Base-by-base conservation (phyloP, 2,797 vertebrate species). In the Sciaenops ocellatus region DNA sequence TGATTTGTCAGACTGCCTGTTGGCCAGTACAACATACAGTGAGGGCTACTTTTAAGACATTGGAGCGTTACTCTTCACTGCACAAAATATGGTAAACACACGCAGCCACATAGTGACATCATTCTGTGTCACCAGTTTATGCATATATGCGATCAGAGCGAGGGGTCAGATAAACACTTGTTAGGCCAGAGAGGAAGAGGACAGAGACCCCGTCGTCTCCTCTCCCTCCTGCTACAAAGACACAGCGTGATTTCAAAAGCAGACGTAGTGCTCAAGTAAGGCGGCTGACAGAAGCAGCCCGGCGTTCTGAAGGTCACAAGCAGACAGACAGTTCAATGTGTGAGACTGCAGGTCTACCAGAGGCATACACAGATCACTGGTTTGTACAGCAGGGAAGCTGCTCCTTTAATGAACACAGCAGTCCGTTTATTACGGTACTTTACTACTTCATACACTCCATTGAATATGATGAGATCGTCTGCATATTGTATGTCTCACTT, bases 1-100 rank as follows among this genome's bases (percentile, higher is more conserved):
- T 2, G 16, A 34, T 20, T 41, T 18, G 16, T 22, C 54, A 50
- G 34, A 64, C 56, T 64, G 56, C 30, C 41, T 41, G 70, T 75
- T 78, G 77, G 60, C 69, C 52, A 68, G 56, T 60, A 38, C 80
- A 78, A 61, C 41, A 62, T 65, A 83, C 15, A 62, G 6, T 46
- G 76, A 75, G 66, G 55, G 52, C 68, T 69, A 73, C 54, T 79
- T 69, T 77, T 73, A 73, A 89, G 86, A 85, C 83, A 86, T 69
- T 44, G 67, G 64, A 68, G 61, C 46, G 5, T 56, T 57, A 61
- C 24, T 46, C 55, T 71, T 55, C 30, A 51, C 79, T 48, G 24
- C 55, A 74, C 57, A 74, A 73, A 72, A 66, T 73, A 28, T 62
- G 20, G 20, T 74, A 63, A 63, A 56, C 41, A 60, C 50, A 54